Evolutionary conservation across 2,888 invertebrate genomes (phyloP).

Genomic region (Labia minor): DNA sequence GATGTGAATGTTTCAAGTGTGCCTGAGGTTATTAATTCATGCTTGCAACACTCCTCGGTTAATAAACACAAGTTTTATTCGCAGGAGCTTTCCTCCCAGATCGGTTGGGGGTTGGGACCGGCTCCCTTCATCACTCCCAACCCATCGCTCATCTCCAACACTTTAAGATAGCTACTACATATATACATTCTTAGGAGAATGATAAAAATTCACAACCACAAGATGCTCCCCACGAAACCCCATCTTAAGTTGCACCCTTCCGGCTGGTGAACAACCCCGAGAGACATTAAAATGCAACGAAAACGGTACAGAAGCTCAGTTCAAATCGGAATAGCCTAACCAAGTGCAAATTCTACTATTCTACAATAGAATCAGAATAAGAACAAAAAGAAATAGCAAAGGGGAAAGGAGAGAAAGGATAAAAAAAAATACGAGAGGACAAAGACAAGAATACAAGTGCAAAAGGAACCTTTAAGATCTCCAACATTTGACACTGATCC

Average conservation of each 20-base stretch:
- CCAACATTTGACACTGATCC: not conserved
- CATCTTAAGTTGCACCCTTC: not conserved
- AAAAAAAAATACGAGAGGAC: not conserved
- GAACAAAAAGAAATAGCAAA: not conserved
- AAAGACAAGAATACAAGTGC: not conserved
- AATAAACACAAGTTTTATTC: slow-evolving; percentile 1
- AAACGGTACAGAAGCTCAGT: not conserved
- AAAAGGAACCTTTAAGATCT: not conserved
- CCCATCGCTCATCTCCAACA: not conserved
- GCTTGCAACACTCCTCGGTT: not conserved
- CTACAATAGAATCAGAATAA: not conserved
- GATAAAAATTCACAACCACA: slow-evolving; percentile 7
- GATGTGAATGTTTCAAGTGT: slow-evolving; percentile 3
- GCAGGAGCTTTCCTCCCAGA: not conserved
- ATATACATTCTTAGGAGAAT: not conserved
- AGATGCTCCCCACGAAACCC: not conserved
- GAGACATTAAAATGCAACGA: slow-evolving; percentile 13
- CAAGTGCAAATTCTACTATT: slow-evolving; percentile 2
- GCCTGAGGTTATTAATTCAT: not conserved
- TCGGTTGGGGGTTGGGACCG: not conserved
- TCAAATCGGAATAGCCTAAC: not conserved
- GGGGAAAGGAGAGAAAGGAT: no score
- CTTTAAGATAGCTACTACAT: not conserved
- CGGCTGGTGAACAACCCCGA: not conserved
- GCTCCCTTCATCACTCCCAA: not conserved